Evolutionary conservation across 2,113 vertebrate species (phyloP).

Genomic region (Reinhardtius hippoglossoides): DNA sequence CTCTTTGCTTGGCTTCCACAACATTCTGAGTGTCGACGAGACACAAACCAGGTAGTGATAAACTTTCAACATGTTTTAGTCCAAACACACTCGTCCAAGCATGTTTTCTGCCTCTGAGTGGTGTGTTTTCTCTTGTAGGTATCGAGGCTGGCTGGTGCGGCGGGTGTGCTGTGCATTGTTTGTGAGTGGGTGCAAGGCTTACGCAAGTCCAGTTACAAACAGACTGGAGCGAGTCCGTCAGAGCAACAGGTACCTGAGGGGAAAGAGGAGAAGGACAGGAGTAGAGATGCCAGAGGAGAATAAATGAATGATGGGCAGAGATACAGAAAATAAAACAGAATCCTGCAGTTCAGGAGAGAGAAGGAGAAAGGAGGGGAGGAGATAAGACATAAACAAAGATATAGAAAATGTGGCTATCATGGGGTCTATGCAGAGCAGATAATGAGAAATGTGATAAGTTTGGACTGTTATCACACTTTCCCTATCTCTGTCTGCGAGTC

Average conservation of each 20-base stretch:
- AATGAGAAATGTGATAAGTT: conserved; percentile 40
- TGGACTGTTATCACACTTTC: conserved; percentile 37
- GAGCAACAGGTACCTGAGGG: conserved; percentile 76
- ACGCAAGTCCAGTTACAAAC: conserved; percentile 58
- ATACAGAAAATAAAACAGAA: conserved; percentile 52
- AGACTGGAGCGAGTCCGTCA: conserved; percentile 67
- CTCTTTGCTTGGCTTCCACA: conserved; percentile 73
- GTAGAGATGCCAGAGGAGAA: conserved; percentile 36
- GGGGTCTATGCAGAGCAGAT: conserved; percentile 16
- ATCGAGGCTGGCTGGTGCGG: conserved; percentile 83
- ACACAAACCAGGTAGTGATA: conserved; percentile 78
- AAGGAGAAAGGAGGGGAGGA: conserved; percentile 23
- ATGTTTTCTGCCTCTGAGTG: conserved; percentile 24
- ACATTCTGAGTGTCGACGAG: conserved; percentile 78
- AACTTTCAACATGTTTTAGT: neutral
- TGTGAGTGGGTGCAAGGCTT: conserved; percentile 77
- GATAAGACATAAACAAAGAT: conserved; percentile 53
- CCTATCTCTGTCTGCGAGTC: conserved; percentile 25
- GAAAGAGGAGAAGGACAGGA: conserved; percentile 17
- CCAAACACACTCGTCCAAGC: neutral
- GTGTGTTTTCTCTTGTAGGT: conserved; percentile 61
- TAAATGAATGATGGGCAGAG: conserved; percentile 64
- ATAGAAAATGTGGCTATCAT: conserved; percentile 37
- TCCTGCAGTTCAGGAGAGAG: neutral
- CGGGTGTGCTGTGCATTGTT: conserved; percentile 79